Conservation (phyloP, 2,797 vertebrate genomes). For the Nothura maculosa region DNA sequence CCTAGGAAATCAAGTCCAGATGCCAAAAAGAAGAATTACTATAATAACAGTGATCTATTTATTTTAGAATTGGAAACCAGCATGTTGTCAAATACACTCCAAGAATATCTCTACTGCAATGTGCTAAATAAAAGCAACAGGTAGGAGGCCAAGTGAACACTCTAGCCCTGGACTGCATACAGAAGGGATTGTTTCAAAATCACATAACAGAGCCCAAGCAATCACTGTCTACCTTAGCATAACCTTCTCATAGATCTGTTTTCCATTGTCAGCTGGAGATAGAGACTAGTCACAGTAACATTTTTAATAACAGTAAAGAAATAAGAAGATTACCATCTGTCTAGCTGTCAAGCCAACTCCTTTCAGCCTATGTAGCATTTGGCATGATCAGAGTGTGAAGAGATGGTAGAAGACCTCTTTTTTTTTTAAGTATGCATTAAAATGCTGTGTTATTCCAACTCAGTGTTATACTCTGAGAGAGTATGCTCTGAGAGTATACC, state of each 20-base stretch:
- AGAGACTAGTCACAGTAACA: neutral
- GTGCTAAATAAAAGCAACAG: neutral
- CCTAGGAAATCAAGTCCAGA: neutral
- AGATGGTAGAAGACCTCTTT: neutral
- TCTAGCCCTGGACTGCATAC: neutral
- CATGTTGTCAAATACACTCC: neutral
- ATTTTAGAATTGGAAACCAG: neutral
- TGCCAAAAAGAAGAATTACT: neutral
- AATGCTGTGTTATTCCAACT: neutral
- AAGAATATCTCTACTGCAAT: neutral
- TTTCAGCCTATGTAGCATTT: conserved; percentile 1
- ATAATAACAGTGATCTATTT: neutral
- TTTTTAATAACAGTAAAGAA: conserved; percentile 11
- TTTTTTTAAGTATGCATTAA: neutral
- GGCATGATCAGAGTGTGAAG: neutral
- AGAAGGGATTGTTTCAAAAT: neutral
- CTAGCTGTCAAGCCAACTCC: neutral
- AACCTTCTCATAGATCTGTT: neutral
- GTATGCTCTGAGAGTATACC: no score
- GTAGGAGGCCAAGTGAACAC: neutral
- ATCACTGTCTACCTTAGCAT: neutral
- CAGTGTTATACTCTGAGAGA: no score
- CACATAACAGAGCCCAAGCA: neutral
- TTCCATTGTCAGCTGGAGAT: neutral
- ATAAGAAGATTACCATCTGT: neutral